Evolutionary conservation across 2,797 vertebrate species (phyloP), one percentile per base, ranked within the genome.

Genomic region (Eremophila alpestris): DNA sequence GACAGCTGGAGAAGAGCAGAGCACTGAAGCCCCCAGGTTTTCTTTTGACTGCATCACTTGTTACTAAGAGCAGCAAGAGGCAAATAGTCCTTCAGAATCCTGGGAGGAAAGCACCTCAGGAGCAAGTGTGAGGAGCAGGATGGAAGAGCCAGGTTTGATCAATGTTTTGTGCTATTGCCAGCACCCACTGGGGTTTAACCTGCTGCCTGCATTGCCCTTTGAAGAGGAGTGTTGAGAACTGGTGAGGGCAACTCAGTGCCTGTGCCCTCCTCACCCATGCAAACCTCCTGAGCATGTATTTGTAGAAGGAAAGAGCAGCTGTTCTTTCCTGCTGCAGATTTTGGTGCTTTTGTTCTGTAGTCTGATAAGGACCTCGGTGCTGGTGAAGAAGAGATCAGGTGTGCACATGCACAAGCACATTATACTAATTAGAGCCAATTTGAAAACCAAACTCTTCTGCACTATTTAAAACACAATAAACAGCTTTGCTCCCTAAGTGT

Each of bases 391-490:
- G 83, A 67, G 73, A 88, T 95, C 94, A 96, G 94, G 94, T 96
- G 93, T 93, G 88, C 43, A 45, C 90, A 90, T n/a, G 13, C 60
- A 74, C 67, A 82, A 84, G 93, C 82, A 77, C 81, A 74, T 93
- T 95, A 76, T 63, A 79, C 95, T 97, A 97, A 97, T 96, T 96
- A 96, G 94, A 95, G 83, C 92, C 92, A 96, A 95, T 94, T 95
- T 95, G 79, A 89, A 94, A 96, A 82, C 88, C 77, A 90, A 97
- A 96, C 95, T 96, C 94, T 97, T 77, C 92, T 84, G 90, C 96
- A 95, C 96, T 93, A 95, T 97, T 96, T 96, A 94, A 97, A 96
- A 95, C 94, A 97, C 94, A 96, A 97, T 95, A 97, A 97, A 95
- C 94, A 97, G 95, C 96, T 96, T 94, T 95, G 45, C 96, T 97